Base-by-base conservation (phyloP, 1,140 invertebrate genomes). In the Apis florea region DNA sequence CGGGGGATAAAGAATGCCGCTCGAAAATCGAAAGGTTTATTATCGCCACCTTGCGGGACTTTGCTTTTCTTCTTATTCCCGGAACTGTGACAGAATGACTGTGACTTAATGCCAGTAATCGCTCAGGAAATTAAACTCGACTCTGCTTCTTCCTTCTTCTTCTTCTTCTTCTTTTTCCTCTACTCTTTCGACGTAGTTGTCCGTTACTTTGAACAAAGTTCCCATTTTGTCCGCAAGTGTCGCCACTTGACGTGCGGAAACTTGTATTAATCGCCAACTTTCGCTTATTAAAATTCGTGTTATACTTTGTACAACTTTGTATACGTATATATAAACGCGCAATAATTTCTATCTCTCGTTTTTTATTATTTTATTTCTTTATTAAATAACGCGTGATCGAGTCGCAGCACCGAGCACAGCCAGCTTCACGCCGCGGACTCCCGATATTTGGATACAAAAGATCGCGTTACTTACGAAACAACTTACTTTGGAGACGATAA, bases 341-440 rank as follows among this genome's bases (percentile, higher is more conserved):
- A 1, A 40, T 40, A 40, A 40, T 40, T 40, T 40, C 2, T 40
- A 0, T 66, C 15, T 79, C 79, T 85, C 67, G 2, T 84, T 68
- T 61, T 61, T 26, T 61, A 61, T 26, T 26, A 26, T 61, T 61
- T 61, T 8, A 78, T 26, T 40, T 40, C 4, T 89, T 89, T 88
- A 89, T 90, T 90, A 89, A 90, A 90, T 90, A 89, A 90, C 83
- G 78, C 53, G 66, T 53, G 64, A 53, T 2, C 15, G 40, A 40
- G 71, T 47, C 74, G 56, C 49, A 21, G 61, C 83, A 66, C 66
- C 59, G 13, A 53, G 15, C 72, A 88, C 82, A 82, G 66, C 54
- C 77, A 70, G 70, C 58, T 67, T 74, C 67, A 40, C 78, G 26
- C 85, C 40, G 73, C 78, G 59, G 31, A 26, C 31, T 31, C 58